These are phyloP conservation scores for Zingel zingel DNA, from an alignment of 2,113 vertebrate genomes.

Conservation along the genomic window DNA sequence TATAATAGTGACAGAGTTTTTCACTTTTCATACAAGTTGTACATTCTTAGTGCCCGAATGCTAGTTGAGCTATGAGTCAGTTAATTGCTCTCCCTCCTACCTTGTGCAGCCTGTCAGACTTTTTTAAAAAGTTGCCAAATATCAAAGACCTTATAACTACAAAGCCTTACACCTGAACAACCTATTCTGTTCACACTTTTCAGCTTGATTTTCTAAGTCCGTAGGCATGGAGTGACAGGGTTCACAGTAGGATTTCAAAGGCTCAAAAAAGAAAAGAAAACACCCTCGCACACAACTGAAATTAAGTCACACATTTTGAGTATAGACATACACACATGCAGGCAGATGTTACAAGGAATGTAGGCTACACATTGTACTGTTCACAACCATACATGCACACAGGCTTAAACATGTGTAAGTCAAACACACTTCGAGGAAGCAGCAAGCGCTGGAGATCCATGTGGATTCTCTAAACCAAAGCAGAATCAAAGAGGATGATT, in stretches of 20 bases:
- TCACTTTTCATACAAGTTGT: neutral
- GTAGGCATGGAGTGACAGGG: conserved; percentile 47
- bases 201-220: conserved; percentile 58
- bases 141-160: conserved; percentile 67
- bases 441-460: neutral
- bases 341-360: neutral
- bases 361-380: neutral
- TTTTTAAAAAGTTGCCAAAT: conserved; percentile 51
- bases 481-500: neutral
- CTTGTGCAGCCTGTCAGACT: conserved; percentile 10
- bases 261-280: conserved; percentile 3
- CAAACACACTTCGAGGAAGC: neutral
- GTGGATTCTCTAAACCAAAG: neutral
- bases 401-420: neutral
- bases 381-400: conserved; percentile 1
- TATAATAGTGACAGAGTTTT: neutral
- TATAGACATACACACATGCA: neutral
- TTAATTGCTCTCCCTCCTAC: conserved; percentile 52
- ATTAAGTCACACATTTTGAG: conserved; percentile 10
- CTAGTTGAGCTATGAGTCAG: conserved; percentile 24
- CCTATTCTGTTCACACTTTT: conserved; percentile 53
- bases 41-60: neutral
- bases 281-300: neutral
- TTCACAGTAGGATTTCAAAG: conserved; percentile 67
- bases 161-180: conserved; percentile 60